These are phyloP conservation scores for Amblyopsis hoosieri DNA, from an alignment of 2,797 vertebrate genomes.

Conservation along the genomic window DNA sequence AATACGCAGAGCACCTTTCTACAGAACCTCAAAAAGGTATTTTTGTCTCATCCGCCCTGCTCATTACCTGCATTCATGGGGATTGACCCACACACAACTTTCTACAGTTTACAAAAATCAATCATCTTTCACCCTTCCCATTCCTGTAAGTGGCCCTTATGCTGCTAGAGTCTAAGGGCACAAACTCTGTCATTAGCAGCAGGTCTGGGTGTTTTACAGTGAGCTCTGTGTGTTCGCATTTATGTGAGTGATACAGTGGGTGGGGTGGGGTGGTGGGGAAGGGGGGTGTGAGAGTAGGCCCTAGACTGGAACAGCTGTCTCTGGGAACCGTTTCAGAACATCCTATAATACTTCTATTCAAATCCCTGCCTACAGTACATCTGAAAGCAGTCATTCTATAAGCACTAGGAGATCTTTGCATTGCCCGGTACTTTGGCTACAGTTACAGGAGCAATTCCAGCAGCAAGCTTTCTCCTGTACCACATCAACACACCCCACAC, in stretches of 20 bases:
- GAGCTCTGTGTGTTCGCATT: constrained; percentile 47
- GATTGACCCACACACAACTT: constrained; percentile 22
- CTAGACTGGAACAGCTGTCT: constrained; percentile 37
- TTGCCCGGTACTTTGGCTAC: constrained; percentile 74
- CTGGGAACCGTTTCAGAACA: constrained; percentile 58
- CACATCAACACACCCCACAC: constrained; percentile 22
- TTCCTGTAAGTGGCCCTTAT: constrained; percentile 53
- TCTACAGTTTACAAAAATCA: constrained; percentile 50
- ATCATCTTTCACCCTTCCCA: constrained; percentile 45
- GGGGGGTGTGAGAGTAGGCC: constrained; percentile 42
- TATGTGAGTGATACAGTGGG: constrained; percentile 25
- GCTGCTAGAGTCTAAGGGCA: constrained; percentile 60
- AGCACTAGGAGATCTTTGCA: constrained; percentile 44
- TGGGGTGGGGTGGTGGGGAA: constrained; percentile 9
- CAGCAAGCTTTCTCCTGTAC: constrained; percentile 21
- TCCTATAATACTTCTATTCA: constrained; percentile 36
- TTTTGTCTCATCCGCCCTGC: constrained; percentile 26
- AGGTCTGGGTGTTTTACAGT: constrained; percentile 68
- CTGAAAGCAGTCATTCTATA: constrained; percentile 41
- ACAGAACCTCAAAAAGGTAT: constrained; percentile 29
- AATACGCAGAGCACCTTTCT: constrained; percentile 65
- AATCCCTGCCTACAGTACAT: constrained; percentile 45
- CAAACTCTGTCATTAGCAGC: constrained; percentile 71
- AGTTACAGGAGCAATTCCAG: constrained; percentile 55
- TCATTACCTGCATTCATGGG: constrained; percentile 15